A percentile compares a stretch with the other conserved stretches of the same genome.
phyloP scores from a whole-genome alignment of 1,140 invertebrate genomes.

The Halictus rubicundus region DNA sequence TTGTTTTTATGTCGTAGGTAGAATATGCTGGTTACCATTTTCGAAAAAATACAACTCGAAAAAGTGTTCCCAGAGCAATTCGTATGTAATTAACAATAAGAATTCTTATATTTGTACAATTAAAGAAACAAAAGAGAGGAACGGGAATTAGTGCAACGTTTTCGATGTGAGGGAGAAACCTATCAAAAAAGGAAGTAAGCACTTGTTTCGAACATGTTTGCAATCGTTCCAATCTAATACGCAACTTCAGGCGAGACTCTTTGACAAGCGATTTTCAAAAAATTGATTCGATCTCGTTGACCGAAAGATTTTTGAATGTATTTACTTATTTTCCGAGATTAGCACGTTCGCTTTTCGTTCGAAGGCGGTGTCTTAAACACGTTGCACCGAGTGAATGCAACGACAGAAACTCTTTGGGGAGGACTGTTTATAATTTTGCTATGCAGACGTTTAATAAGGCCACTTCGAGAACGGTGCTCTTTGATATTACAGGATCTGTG shows the following conservation, averaged over 20 bases:
- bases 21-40: slow-evolving; percentile 25
- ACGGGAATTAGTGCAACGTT: not conserved
- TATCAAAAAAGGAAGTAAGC: not conserved
- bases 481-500: slow-evolving; percentile 28
- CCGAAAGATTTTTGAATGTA: slow-evolving; percentile 19
- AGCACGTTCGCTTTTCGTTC: not conserved
- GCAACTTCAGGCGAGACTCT: slow-evolving; percentile 6
- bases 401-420: not conserved
- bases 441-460: slow-evolving; percentile 24
- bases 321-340: not conserved
- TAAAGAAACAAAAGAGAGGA: no score
- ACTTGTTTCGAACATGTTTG: slow-evolving; percentile 24
- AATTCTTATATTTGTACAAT: not conserved
- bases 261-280: slow-evolving; percentile 4
- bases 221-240: slow-evolving; percentile 2
- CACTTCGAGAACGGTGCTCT: slow-evolving; percentile 20
- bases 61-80: not conserved
- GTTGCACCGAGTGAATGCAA: not conserved
- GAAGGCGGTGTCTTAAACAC: not conserved
- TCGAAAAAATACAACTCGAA: slow-evolving; percentile 23
- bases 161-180: not conserved
- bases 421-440: slow-evolving; percentile 19
- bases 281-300: not conserved
- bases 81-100: not conserved
- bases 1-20: slow-evolving; percentile 30